These are phyloP conservation scores for Vipera latastei DNA, from an alignment of 2,797 vertebrate species.

Conservation along the genomic window DNA sequence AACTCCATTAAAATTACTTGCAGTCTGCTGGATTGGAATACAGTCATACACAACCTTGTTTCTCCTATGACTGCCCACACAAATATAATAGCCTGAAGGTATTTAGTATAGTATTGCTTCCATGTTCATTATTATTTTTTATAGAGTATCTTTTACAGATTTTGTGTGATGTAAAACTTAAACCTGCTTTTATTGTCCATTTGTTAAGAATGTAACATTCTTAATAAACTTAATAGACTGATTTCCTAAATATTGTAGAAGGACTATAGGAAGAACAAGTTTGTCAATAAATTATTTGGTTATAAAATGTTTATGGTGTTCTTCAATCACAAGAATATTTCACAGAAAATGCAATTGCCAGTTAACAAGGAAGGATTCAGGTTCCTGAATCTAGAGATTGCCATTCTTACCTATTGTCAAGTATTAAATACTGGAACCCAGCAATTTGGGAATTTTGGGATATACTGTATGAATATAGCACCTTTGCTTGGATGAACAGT, in stretches of 20 bases:
- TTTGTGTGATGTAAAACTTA: background rate
- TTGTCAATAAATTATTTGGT: background rate
- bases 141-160: slow-evolving; percentile 32
- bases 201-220: background rate
- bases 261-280: background rate
- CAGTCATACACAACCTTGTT: background rate
- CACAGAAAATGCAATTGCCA: background rate
- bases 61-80: background rate
- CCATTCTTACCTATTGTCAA: background rate
- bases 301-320: background rate
- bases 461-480: background rate
- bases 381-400: background rate
- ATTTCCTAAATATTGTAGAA: background rate
- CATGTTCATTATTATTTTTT: slow-evolving; percentile 30
- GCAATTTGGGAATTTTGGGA: background rate
- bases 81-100: background rate
- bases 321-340: background rate
- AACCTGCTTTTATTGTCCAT: background rate
- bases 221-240: background rate
- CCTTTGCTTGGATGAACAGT: no score
- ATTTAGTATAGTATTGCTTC: background rate
- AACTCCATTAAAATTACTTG: slow-evolving; percentile 68
- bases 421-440: background rate
- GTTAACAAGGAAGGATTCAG: background rate
- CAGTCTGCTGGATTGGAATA: slow-evolving; percentile 45